Conservation (phyloP, 2,888 invertebrate genomes). For the Tachina grossa region DNA sequence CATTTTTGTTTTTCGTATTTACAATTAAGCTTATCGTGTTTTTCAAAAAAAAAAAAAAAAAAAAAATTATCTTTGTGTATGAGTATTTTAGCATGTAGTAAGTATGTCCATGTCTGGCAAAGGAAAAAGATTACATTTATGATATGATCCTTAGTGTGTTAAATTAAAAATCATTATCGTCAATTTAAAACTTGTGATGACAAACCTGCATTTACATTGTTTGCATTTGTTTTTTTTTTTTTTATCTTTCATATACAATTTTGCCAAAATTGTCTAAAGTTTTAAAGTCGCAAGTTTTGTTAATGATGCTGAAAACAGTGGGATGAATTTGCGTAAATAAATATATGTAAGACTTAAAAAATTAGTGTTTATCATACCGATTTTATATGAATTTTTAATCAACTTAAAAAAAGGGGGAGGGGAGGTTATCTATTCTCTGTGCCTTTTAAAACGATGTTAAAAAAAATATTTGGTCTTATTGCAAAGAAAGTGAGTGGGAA, state of each 20-base stretch:
- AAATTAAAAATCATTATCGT: conserved; percentile 63
- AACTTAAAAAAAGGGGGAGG: too few species aligned
- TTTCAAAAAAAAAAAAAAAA: not conserved
- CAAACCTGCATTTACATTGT: conserved; percentile 40
- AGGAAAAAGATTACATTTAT: conserved; percentile 49
- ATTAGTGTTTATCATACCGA: too few species aligned
- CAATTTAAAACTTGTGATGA: conserved; percentile 51
- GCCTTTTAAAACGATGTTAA: too few species aligned
- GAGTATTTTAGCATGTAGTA: not conserved
- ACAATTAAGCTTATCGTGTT: conserved; percentile 65
- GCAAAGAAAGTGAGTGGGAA: too few species aligned
- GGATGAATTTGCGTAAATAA: not conserved
- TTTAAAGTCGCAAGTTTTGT: conserved; percentile 11
- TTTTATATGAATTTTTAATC: not conserved
- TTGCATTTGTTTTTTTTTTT: conserved; percentile 17
- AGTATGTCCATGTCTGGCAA: not conserved
- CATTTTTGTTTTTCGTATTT: conserved; percentile 34
- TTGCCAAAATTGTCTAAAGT: conserved; percentile 3
- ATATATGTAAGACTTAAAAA: too few species aligned
- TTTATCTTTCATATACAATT: conserved; percentile 12
- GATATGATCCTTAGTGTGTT: conserved; percentile 51
- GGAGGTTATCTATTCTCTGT: too few species aligned
- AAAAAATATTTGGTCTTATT: too few species aligned
- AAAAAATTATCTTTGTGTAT: not conserved
- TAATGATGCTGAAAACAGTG: conserved; percentile 49